Percentiles rank a stretch among this genome's conserved stretches.
Conservation (phyloP, 2,888 invertebrate genomes). For the Mystacides longicornis region DNA sequence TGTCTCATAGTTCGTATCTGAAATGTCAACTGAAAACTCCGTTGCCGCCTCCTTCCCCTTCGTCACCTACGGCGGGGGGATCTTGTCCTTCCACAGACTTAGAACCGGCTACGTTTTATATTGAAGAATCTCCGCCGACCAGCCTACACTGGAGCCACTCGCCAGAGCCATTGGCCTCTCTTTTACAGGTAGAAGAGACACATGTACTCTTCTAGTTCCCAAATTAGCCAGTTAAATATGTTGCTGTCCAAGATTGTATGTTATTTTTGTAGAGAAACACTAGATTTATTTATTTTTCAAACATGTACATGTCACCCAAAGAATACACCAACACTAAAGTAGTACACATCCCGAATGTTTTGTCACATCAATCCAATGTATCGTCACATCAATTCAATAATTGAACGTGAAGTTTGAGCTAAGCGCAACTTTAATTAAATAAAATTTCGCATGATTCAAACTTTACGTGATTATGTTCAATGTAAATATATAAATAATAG, state of each 20-base stretch:
- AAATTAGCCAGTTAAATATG: conserved; percentile 10
- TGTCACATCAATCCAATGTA: no score
- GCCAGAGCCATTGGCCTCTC: conserved; percentile 32
- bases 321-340: no score
- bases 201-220: conserved; percentile 2
- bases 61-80: conserved; percentile 23
- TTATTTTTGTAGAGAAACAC: no score
- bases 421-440: no score
- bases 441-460: no score
- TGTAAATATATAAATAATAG: no score
- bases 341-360: no score
- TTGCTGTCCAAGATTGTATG: neutral
- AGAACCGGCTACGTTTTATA: conserved; percentile 76
- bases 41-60: conserved; percentile 31
- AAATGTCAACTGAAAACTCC: conserved; percentile 4
- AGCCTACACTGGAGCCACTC: conserved; percentile 57
- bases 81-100: conserved; percentile 48
- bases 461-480: no score
- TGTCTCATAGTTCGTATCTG: neutral
- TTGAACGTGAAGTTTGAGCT: no score
- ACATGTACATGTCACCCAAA: no score
- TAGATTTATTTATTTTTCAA: no score
- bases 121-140: conserved; percentile 82
- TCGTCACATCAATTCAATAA: no score
- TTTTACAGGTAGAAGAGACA: conserved; percentile 35